Evolutionary conservation across 53 echinoderm and acorn worm species (phyloP), one percentile per base, ranked within the genome.

Genomic region (Mesocentrotus franciscanus): DNA sequence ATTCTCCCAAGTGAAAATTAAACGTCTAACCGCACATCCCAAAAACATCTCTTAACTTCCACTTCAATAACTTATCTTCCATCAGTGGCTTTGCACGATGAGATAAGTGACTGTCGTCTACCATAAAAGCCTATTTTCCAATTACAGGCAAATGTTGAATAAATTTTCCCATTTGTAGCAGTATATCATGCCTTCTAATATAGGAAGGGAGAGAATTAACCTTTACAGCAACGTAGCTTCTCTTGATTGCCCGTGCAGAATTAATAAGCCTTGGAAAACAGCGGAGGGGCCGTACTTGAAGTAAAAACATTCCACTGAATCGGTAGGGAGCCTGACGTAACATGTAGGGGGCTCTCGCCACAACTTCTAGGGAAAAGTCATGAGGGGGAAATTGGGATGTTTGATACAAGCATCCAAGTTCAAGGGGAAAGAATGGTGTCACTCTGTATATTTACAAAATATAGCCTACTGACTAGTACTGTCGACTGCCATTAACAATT

Each of bases 251-350:
- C 57, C 87, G 87, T 10, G 87, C 87, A 14, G 87, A 91, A 91
- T 91, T 91, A 68, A 91, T 68, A 91, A 91, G 68, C 91, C 91
- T 91, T 91, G 91, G 91, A 35, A 91, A 91, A 68, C 91, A 91
- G 91, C 68, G 68, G 91, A 87, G 87, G 87, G 87, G 87, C 87
- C 58, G 87, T 17, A 87, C 87, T 87, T 87, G 87, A 87, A 87
- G 87, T 87, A 16, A 87, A 87, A 87, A 87, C 87, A 87, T 87
- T 87, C 87, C 87, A 12, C 17, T 1, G 57, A 29, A 87, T 87
- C 87, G 58, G 87, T 27, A 9, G 87, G 87, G 87, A 56, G 87
- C 57, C 58, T 58, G 87, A 81, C 14, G 87, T 27, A 27, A 20
- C 26, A 27, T 58, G 12, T 1, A 59, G 87, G 87, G 87, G 87